Evolutionary conservation across 2,888 invertebrate species (phyloP), one percentile per base, ranked within the genome.

Genomic region (Calameuta idolon): DNA sequence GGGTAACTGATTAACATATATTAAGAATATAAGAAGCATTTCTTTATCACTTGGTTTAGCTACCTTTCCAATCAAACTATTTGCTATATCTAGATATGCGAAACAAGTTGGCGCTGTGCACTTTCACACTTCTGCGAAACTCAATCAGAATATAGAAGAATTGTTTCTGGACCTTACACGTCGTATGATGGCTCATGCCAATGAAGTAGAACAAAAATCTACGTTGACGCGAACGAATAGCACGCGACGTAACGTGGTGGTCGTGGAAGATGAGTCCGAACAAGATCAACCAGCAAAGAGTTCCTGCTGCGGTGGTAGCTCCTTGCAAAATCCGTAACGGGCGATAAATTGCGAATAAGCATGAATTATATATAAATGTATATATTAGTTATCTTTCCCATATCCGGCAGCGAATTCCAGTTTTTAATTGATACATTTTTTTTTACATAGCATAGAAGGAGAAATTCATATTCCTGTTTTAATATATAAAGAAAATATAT

Each of bases 71-170:
- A 23, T 55, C 9, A 23, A 23, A 55, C 1, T 15, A 23, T 55
- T 55, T 55, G 9, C 9, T 55, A 23, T 23, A 23, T 93, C 76
- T 91, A 98, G 97, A 79, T 98, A 98, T 92, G 96, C 98, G 4
- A 94, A 94, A 83, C 96, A 96, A 90, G 98, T 98, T 11, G 98
- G 98, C 77, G 98, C 99, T 1, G 95, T 95, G 87, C 98, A 98
- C 92, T 97, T 95, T 91, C 96, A 97, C 90, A 98, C 98, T 55
- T 98, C 98, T 40, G 99, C 99, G 0, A 99, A 99, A 92, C 92
- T 95, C 79, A 98, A 98, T 91, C 94, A 96, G 91, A 98, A 98
- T 40, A 96, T 98, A 9, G 97, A 98, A 90, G 98, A 98, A 81
- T 93, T 98, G 89, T 98, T 98, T 91, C 91, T 98, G 75, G 95